These are phyloP conservation scores for Teinopalpus imperialis DNA, from an alignment of 2,888 invertebrate genomes.

Conservation along the genomic window DNA sequence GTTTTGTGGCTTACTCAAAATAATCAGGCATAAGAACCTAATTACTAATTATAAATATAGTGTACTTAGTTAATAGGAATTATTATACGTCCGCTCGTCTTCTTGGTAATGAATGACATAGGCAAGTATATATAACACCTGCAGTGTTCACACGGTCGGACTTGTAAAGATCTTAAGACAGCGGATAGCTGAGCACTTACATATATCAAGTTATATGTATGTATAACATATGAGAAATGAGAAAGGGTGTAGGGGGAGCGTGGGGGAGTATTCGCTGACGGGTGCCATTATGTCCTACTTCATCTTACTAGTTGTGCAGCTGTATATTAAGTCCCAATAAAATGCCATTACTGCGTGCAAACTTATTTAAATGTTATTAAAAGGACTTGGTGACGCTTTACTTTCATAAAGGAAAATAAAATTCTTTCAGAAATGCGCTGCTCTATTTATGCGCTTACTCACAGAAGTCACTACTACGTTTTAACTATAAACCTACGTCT, in stretches of 20 bases:
- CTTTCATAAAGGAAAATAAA: constrained; percentile 13
- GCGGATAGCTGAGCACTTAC: constrained; percentile 28
- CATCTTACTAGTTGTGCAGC: constrained; percentile 43
- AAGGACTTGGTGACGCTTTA: constrained; percentile 13
- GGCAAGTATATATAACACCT: constrained; percentile 32
- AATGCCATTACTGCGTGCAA: constrained; percentile 29
- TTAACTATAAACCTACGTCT: no score
- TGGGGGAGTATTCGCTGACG: constrained; percentile 49
- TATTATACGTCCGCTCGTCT: constrained; percentile 35
- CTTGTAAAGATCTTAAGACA: constrained; percentile 20
- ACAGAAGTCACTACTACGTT: no score
- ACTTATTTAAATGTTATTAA: constrained; percentile 26
- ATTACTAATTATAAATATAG: constrained; percentile 9
- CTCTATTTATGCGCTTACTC: no score
- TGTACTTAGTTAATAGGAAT: no score
- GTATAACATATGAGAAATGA: constrained; percentile 41
- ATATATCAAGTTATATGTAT: constrained; percentile 31
- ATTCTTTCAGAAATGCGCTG: no score
- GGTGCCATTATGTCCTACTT: constrained; percentile 37
- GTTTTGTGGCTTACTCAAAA: neutral
- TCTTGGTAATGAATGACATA: constrained; percentile 50
- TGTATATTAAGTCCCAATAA: constrained; percentile 50
- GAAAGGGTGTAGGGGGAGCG: constrained; percentile 39
- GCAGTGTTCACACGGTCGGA: constrained; percentile 22
- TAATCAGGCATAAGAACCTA: neutral